Conservation (phyloP, 1,140 invertebrate species). For the Polyergus mexicanus region DNA sequence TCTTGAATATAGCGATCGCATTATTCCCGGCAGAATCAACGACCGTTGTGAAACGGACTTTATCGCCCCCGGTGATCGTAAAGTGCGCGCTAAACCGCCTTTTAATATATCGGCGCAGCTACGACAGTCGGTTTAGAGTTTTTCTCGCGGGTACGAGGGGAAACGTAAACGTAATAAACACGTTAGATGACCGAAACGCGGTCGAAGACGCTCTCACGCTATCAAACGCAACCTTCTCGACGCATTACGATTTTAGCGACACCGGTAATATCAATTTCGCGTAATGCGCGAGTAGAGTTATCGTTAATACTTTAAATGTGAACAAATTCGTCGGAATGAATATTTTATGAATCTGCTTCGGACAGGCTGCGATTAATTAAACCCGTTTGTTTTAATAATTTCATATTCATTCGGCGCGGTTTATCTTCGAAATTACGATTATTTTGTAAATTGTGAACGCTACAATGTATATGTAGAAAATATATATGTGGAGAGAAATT, state of each 20-base stretch:
- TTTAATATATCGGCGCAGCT: constrained; percentile 70
- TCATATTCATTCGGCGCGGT: constrained; percentile 59
- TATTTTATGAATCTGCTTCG: constrained; percentile 53
- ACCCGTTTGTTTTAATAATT: constrained; percentile 64
- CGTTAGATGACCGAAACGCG: constrained; percentile 9
- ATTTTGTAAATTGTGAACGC: constrained; percentile 60
- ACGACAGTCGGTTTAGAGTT: constrained; percentile 49
- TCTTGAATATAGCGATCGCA: constrained; percentile 68
- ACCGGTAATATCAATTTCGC: constrained; percentile 50
- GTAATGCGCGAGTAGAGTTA: constrained; percentile 39
- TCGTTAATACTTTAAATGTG: constrained; percentile 59
- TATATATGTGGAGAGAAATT: constrained; percentile 46
- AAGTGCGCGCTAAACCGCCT: constrained; percentile 65
- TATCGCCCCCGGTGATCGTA: constrained; percentile 73
- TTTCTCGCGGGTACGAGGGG: constrained; percentile 18
- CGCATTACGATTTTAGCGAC: constrained; percentile 23
- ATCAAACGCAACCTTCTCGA: constrained; percentile 12
- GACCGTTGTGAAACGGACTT: constrained; percentile 75
- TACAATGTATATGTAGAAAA: constrained; percentile 49
- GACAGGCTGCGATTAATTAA: constrained; percentile 62
- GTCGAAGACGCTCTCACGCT: constrained; percentile 11
- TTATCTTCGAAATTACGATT: constrained; percentile 65
- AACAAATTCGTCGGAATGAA: constrained; percentile 55
- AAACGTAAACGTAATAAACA: constrained; percentile 32
- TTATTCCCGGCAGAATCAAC: constrained; percentile 70